Evolutionary conservation across 1,140 invertebrate genomes (phyloP), one percentile per base, ranked within the genome.

Genomic region (Acromyrmex charruanus): DNA sequence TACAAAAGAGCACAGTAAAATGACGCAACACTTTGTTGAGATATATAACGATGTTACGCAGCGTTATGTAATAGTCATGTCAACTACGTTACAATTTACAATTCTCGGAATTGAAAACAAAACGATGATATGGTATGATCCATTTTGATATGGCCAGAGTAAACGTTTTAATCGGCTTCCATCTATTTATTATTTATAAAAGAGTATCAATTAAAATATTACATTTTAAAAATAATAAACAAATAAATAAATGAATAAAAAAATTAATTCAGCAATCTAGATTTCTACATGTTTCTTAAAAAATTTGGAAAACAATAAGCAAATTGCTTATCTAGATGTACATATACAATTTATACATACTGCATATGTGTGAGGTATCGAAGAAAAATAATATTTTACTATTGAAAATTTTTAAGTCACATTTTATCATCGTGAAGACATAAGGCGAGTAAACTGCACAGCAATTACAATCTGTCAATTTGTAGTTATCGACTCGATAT

Each of bases 81-180:
- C 28, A 77, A 77, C 58, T 63, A 63, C 18, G 75, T 44, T 77
- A 63, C 14, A 77, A 10, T 44, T 77, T 14, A 49, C 58, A 77
- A 49, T 55, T n/a, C n/a, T 14, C 12, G n/a, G 7, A 51, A 68
- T 21, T 55, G 63, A 3, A 69, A 80, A 69, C 35, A 10, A 69
- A 80, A 69, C n/a, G 28, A 53, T 80, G 28, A 53, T 80, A 2
- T n/a, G 18, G 49, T 69, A 69, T 69, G 31, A 81, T 81, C n/a
- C 49, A 44, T 58, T 81, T 69, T 81, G 21, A 55, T 71, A 65
- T 65, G n/a, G 21, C 14, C 12, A 31, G 2, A 10, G 7, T 25
- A n/a, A 77, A 77, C 21, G 65, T 65, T 77, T 65, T 65, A 74
- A 35, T 58, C 71, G 35, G 35, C 39, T 77, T 63, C 10, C 25